Evolutionary conservation across 2,797 vertebrate genomes (phyloP).

Genomic region (Sebastes alutus): DNA sequence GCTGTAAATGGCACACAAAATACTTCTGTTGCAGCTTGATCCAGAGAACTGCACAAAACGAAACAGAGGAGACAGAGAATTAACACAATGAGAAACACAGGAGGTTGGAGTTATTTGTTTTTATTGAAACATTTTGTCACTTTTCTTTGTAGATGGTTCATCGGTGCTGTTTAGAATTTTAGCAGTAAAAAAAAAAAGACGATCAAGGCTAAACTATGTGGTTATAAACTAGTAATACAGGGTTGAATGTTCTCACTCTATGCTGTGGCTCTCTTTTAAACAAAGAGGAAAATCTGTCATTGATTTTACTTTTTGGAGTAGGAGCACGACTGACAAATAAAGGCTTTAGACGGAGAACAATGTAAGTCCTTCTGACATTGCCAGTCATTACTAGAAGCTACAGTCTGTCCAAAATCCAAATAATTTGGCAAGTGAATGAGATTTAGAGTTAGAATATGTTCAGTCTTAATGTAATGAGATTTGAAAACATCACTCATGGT

Average conservation of each 20-base stretch:
- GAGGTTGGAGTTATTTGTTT: slow-evolving; percentile 32
- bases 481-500: slow-evolving; percentile 20
- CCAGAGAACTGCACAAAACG: slow-evolving; percentile 25
- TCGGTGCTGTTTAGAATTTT: slow-evolving; percentile 42
- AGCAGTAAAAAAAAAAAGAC: neutral
- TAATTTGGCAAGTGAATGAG: slow-evolving; percentile 35
- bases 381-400: slow-evolving; percentile 20
- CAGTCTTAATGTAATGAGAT: neutral
- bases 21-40: slow-evolving; percentile 1
- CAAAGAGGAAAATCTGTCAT: neutral
- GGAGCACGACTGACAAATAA: slow-evolving; percentile 9
- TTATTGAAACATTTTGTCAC: slow-evolving; percentile 21
- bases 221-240: neutral
- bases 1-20: neutral
- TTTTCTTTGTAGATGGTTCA: slow-evolving; percentile 59
- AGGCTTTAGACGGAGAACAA: slow-evolving; percentile 24
- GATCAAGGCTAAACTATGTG: neutral
- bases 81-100: neutral
- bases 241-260: neutral
- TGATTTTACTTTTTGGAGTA: slow-evolving; percentile 16
- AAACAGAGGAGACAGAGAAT: slow-evolving; percentile 64
- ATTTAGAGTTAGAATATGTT: no score
- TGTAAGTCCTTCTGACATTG: slow-evolving; percentile 22
- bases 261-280: slow-evolving; percentile 1
- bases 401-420: slow-evolving; percentile 14